Percentiles rank a stretch among this genome's conserved stretches.
These are phyloP conservation scores for Panthera leo DNA, from an alignment of 2,113 vertebrate genomes.

Conservation along the genomic window DNA sequence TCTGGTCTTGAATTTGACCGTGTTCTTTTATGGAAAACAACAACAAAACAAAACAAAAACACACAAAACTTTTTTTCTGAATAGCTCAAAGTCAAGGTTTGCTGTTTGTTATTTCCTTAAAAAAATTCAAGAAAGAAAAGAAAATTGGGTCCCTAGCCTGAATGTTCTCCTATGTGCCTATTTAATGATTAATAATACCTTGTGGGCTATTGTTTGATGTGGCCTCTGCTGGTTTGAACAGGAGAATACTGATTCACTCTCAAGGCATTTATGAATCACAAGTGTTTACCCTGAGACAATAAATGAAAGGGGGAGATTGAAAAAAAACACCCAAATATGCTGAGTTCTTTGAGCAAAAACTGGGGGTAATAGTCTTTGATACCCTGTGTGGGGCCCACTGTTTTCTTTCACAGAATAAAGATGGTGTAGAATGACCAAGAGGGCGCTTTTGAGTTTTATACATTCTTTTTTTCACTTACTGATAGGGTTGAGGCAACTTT, in stretches of 20 bases:
- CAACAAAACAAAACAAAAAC: not conserved
- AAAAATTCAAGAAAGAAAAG: conserved; percentile 61
- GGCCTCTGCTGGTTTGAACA: conserved; percentile 83
- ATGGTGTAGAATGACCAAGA: not conserved
- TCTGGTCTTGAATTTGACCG: not conserved
- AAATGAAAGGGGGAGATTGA: conserved; percentile 81
- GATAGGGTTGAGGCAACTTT: not conserved
- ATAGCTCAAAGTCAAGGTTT: conserved; percentile 53
- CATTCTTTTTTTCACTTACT: conserved; percentile 6
- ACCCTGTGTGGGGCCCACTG: not conserved
- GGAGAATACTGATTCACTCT: conserved; percentile 84
- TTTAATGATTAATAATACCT: conserved; percentile 87
- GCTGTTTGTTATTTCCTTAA: conserved; percentile 77
- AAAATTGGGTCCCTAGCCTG: conserved; percentile 62
- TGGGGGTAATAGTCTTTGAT: conserved; percentile 51
- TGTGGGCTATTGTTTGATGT: conserved; percentile 84
- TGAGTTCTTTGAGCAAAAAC: conserved; percentile 69
- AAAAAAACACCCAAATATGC: conserved; percentile 78
- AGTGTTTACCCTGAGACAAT: conserved; percentile 86
- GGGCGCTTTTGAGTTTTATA: not conserved
- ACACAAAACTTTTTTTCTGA: not conserved
- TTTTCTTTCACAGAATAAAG: not conserved
- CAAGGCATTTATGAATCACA: conserved; percentile 85
- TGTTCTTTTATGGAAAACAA: not conserved
- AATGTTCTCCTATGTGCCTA: conserved; percentile 78